Evolutionary conservation across 2,888 invertebrate genomes (phyloP).

Genomic region (Tinea trinotella): DNA sequence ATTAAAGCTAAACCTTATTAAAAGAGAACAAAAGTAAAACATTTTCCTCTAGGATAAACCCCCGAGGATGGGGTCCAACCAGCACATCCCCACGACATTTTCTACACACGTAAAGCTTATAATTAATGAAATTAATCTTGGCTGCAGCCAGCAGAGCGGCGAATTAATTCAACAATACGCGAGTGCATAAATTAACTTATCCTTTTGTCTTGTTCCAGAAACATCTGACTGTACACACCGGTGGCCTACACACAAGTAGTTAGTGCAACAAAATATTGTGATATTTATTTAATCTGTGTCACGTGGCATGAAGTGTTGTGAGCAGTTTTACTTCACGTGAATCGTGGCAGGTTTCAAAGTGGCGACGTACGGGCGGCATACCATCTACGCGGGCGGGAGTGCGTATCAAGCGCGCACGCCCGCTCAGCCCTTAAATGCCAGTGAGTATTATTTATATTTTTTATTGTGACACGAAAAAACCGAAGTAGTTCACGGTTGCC

Average conservation of each 20-base stretch:
- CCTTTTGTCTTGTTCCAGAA: constrained; percentile 15
- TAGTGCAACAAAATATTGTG: neutral
- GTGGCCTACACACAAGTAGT: constrained; percentile 12
- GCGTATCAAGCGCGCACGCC: constrained; percentile 61
- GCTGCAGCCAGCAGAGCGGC: neutral
- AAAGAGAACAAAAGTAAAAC: too few relatives aligned
- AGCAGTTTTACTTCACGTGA: constrained; percentile 26
- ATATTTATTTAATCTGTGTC: constrained; percentile 3
- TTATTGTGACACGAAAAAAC: too few relatives aligned
- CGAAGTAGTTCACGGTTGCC: too few relatives aligned
- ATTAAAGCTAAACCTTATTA: too few relatives aligned
- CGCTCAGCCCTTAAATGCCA: constrained; percentile 63
- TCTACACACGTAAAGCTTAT: too few relatives aligned
- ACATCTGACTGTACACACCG: constrained; percentile 15
- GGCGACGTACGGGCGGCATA: constrained; percentile 63
- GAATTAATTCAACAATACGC: neutral
- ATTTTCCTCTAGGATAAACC: too few relatives aligned
- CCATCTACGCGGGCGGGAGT: constrained; percentile 56
- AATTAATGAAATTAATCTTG: constrained; percentile 6
- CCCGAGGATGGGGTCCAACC: too few relatives aligned
- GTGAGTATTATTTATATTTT: constrained; percentile 53
- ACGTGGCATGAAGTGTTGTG: constrained; percentile 24
- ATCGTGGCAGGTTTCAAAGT: constrained; percentile 31
- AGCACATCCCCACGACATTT: too few relatives aligned
- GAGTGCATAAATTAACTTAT: neutral